Evolutionary conservation across 2,113 vertebrate genomes (phyloP), one percentile per base, ranked within the genome.

Genomic region (Ascaphus truei): DNA sequence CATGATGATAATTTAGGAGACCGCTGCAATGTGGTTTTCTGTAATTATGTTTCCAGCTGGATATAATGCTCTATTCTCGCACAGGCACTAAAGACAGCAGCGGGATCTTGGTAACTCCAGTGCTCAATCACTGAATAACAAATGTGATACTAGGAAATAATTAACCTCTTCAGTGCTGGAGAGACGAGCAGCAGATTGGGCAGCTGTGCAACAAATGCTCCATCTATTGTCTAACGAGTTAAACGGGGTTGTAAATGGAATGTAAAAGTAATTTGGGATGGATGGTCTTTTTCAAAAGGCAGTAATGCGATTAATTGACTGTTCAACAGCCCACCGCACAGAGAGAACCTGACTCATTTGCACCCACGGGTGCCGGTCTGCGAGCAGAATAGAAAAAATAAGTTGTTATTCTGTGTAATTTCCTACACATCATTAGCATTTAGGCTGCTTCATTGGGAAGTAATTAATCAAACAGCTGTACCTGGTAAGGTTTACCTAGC

Each of bases 331-430:
- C 8, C 50, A 55, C 37, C 20, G 36, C 34, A 55, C 25, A 56
- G 63, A 34, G 22, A 16, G 18, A 53, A 55, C 16, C 25, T 56
- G 36, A 39, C 51, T 43, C 43, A 36, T 66, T 41, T 31, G 27
- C 25, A 66, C 55, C 56, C 51, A 55, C 34, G 23, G 43, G 26
- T 56, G 63, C 20, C 34, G 26, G 20, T 66, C 12, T 53, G 36
- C 36, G 18, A 12, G 36, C 6, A 27, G 43, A 50, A 56, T 31
- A 33, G 53, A 45, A 57, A 29, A 30, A 50, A 43, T 51, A 62
- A 62, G 41, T 34, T 64, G 64, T 67, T 57, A 45, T 56, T 67
- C 27, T 55, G 51, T 66, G 64, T 31, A 56, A 57, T 56, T 56
- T 45, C 47, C 52, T 33, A 31, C 64, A 57, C 36, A 56, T 67